A percentile compares a stretch with the other conserved stretches of the same genome.
phyloP scores from a whole-genome alignment of 2,113 vertebrate genomes.

The Psephotus haematonotus region DNA sequence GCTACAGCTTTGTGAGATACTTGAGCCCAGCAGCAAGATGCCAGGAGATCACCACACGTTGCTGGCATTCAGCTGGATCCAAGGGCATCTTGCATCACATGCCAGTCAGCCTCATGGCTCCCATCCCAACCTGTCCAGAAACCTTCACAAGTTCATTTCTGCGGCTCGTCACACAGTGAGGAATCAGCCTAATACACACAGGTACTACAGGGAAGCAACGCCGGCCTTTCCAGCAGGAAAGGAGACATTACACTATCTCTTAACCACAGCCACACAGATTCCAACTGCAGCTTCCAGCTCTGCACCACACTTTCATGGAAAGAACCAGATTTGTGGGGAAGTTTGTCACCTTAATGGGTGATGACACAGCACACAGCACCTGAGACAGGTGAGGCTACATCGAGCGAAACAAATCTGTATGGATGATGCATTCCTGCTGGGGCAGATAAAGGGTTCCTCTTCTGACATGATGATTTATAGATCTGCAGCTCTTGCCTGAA shows the following conservation, averaged over 20 bases:
- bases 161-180: background rate
- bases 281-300: background rate
- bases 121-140: background rate
- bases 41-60: background rate
- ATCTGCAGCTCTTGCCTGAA: slow-evolving; percentile 36
- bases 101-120: background rate
- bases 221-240: background rate
- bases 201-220: background rate
- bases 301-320: background rate
- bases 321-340: slow-evolving; percentile 33
- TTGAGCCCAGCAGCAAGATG: background rate
- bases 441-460: background rate
- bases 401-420: slow-evolving; percentile 41
- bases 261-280: background rate
- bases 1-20: accelerated
- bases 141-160: background rate
- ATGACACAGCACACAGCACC: slow-evolving; percentile 54
- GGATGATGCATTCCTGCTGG: background rate
- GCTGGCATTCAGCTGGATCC: accelerated
- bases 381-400: slow-evolving; percentile 53
- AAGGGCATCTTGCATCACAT: accelerated
- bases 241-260: background rate
- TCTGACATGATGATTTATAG: slow-evolving; percentile 70
- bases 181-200: no score
- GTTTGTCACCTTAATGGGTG: slow-evolving; percentile 80